These are phyloP conservation scores for Cavia aperea DNA, from an alignment of 2,113 vertebrate species.

Conservation along the genomic window DNA sequence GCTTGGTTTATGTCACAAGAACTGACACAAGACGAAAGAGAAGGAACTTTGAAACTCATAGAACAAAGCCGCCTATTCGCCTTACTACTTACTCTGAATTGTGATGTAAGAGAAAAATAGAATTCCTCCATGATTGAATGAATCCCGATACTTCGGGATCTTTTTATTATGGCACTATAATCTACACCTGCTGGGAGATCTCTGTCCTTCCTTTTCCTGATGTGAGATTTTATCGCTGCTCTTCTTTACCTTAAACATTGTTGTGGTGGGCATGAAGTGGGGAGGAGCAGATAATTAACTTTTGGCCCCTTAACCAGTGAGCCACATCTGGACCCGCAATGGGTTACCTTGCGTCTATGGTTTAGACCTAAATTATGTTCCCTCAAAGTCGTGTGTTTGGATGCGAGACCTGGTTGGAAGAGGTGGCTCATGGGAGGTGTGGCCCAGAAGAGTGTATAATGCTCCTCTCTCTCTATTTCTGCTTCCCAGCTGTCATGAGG, in stretches of 20 bases:
- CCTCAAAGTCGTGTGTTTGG: background rate
- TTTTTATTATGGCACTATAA: background rate
- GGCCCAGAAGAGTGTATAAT: background rate
- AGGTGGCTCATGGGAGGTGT: background rate
- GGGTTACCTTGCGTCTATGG: background rate
- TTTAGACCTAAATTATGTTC: background rate
- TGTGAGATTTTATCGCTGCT: background rate
- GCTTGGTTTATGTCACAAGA: background rate
- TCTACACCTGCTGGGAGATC: fast-evolving
- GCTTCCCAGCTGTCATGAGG: background rate
- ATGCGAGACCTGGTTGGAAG: background rate
- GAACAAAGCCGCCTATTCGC: background rate
- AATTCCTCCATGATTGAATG: background rate
- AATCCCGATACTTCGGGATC: background rate
- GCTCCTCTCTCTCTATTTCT: background rate
- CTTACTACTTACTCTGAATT: background rate
- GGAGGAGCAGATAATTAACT: background rate
- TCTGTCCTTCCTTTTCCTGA: background rate
- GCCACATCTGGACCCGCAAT: background rate
- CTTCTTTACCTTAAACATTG: background rate
- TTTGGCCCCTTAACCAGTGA: background rate
- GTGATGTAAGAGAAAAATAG: background rate
- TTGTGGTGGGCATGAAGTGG: background rate
- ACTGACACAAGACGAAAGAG: background rate
- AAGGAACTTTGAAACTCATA: background rate